Base-by-base conservation (phyloP, 2,888 invertebrate genomes). In the Phorcus lineatus region DNA sequence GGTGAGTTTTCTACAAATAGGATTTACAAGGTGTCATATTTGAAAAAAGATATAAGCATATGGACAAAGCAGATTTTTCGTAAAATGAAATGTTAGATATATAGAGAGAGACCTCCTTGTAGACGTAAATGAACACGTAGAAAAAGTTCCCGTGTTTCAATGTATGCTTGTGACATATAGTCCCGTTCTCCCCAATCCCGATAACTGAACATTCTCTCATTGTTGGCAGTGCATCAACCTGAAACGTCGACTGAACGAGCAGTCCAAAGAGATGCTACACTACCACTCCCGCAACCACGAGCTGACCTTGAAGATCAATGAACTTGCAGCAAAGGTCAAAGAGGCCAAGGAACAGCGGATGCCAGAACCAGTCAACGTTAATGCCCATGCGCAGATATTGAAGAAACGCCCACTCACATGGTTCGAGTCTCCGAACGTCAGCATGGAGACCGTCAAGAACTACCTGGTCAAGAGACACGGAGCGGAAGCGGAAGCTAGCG, bases 201-300 rank as follows among this genome's bases (percentile, higher is more conserved):
- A n/a, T n/a, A n/a, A 47, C 13, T 11, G 7, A 36, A 7, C 36
- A 36, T 36, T 2, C 2, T 67, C 9, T 28, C 31, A 16, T 13
- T 70, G n/a, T 40, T 31, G 16, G 13, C 70, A 70, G 70, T 13
- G 70, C 40, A 31, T 31, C 16, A 36, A 9, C 9, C 40, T 70
- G 70, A 70, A 40, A n/a, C 28, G 31, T 31, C 70, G 40, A n/a
- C 70, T 70, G n/a, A 28, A 70, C 28, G 70, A 70, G 31, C 70
- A 70, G 70, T 70, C 70, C 2, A 70, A 70, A n/a, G 70, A 70
- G 70, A 70, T 70, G 70, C 17, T 70, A 13, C 17, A 31, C 31
- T 40, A n/a, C 11, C 70, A 70, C 19, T 70, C 70, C 2, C 28
- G 36, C 16, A 70, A 70, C 19, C 36, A 31, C 19, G 70, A 70